Conservation (phyloP, 2,797 vertebrate genomes). For the Peromyscus nudipes region DNA sequence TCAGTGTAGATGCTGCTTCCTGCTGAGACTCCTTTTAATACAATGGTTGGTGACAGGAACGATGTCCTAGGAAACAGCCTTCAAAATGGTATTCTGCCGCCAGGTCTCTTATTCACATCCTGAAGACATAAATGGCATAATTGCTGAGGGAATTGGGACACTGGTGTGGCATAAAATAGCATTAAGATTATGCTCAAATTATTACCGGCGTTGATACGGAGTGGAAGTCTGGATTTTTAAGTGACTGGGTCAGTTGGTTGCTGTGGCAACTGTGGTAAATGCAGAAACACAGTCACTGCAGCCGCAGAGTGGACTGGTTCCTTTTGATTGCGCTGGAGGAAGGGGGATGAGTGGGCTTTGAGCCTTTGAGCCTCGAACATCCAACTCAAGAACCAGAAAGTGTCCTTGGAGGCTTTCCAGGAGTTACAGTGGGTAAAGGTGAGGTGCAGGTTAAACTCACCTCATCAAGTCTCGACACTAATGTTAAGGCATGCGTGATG, state of each 20-base stretch:
- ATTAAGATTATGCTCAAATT: constrained; percentile 45
- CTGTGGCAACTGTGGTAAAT: constrained; percentile 36
- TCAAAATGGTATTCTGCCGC: constrained; percentile 43
- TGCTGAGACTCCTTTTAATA: background rate
- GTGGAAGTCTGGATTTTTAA: constrained; percentile 49
- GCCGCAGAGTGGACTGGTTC: background rate
- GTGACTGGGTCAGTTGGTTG: background rate
- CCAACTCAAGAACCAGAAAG: constrained; percentile 12
- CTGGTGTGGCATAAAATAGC: background rate
- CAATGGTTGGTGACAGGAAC: background rate
- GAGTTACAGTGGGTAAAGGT: background rate
- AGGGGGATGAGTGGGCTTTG: background rate
- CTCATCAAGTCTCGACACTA: background rate
- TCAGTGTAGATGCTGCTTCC: background rate
- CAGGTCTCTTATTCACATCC: constrained; percentile 24
- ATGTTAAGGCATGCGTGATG: background rate
- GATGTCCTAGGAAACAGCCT: constrained; percentile 30
- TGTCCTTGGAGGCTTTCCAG: background rate
- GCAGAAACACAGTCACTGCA: background rate
- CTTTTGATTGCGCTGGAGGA: background rate
- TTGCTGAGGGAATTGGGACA: constrained; percentile 41
- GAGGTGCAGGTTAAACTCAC: background rate
- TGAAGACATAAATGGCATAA: constrained; percentile 36
- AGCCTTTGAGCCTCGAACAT: constrained; percentile 2
- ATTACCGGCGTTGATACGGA: background rate